These are phyloP conservation scores for Hemithea aestivaria DNA, from an alignment of 2,888 invertebrate species.

Conservation along the genomic window DNA sequence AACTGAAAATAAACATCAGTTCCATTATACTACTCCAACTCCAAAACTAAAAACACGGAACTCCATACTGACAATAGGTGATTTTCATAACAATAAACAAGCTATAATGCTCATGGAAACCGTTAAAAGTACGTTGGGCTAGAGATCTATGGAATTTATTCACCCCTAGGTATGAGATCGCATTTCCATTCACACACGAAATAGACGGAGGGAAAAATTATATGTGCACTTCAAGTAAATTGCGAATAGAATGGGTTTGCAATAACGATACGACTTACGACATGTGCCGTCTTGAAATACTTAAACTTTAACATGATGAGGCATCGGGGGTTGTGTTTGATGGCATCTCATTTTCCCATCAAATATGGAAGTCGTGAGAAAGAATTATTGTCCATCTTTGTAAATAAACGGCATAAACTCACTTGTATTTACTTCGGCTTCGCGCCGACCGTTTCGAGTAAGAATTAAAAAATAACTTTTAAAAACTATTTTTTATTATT, in stretches of 20 bases:
- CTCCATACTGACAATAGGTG: slow-evolving; percentile 30
- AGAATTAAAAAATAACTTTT: too few species aligned
- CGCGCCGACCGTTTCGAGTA: too few species aligned
- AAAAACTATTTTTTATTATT: too few species aligned
- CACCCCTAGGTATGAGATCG: slow-evolving; percentile 48
- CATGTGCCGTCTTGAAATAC: slow-evolving; percentile 19
- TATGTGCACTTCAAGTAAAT: slow-evolving; percentile 39
- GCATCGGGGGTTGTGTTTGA: too few species aligned
- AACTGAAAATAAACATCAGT: too few species aligned
- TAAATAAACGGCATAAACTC: too few species aligned
- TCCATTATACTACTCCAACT: background rate
- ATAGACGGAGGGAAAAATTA: slow-evolving; percentile 36
- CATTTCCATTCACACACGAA: slow-evolving; percentile 47
- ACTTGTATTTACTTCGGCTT: too few species aligned
- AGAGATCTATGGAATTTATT: slow-evolving; percentile 54
- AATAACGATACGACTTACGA: slow-evolving; percentile 24
- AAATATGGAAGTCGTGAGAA: too few species aligned
- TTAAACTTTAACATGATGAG: slow-evolving; percentile 29
- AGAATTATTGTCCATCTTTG: too few species aligned
- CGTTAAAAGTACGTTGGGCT: slow-evolving; percentile 58
- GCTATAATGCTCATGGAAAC: slow-evolving; percentile 44
- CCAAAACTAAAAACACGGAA: slow-evolving; percentile 16
- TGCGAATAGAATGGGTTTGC: slow-evolving; percentile 32
- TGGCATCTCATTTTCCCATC: too few species aligned
- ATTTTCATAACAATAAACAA: slow-evolving; percentile 51